A percentile compares a stretch with the other conserved stretches of the same genome.
Conservation (phyloP, 2,113 vertebrate species). For the Pelecanus crispus region DNA sequence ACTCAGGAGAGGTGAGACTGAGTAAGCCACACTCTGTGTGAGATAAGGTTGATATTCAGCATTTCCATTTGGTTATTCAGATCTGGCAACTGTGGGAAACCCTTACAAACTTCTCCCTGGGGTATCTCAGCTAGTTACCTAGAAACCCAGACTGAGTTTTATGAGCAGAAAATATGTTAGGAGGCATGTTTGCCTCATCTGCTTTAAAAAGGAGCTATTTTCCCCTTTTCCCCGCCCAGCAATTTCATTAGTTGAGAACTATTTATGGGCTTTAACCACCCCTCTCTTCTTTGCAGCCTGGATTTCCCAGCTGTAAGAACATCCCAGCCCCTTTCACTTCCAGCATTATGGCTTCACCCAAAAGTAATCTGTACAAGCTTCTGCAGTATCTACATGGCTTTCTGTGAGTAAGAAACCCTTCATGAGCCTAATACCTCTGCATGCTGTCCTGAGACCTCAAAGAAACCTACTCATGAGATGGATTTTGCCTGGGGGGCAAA, state of each 20-base stretch:
- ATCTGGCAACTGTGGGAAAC: neutral
- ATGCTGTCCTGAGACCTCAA: neutral
- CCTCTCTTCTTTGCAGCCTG: constrained; percentile 8
- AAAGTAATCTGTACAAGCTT: constrained; percentile 12
- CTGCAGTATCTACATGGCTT: neutral
- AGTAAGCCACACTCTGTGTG: neutral
- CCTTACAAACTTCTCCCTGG: neutral
- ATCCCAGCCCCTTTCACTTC: constrained; percentile 20
- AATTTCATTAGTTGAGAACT: constrained; percentile 49
- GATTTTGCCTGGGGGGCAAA: neutral
- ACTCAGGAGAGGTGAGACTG: neutral
- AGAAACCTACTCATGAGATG: neutral
- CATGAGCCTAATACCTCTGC: neutral
- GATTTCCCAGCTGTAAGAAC: neutral
- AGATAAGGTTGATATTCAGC: neutral
- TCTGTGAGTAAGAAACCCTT: neutral
- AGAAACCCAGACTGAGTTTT: constrained; percentile 56
- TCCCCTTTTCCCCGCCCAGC: neutral
- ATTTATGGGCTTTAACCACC: constrained; percentile 47
- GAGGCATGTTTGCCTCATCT: constrained; percentile 15
- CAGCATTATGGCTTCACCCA: neutral
- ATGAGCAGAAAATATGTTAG: constrained; percentile 38
- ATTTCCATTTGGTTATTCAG: neutral
- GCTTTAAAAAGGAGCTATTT: constrained; percentile 30
- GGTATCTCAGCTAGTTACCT: constrained; percentile 30